Base-by-base conservation (phyloP, 2,113 vertebrate genomes). In the Thalassoma bifasciatum region DNA sequence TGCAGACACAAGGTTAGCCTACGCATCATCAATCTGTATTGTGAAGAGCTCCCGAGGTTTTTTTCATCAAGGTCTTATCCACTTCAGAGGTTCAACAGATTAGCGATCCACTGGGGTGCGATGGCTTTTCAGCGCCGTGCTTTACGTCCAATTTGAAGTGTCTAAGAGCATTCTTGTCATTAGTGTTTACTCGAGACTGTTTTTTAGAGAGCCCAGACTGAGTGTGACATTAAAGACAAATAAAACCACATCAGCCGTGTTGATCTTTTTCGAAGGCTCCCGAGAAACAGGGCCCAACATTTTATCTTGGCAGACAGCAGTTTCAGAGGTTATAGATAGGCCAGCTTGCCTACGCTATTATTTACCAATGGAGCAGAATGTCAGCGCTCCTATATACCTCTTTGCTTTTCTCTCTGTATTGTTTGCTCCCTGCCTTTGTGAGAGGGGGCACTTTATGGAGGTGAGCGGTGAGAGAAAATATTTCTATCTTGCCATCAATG, bases 331-430 rank as follows among this genome's bases (percentile, higher is more conserved):
- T 96, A 95, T 93, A 93, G 95, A 97, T 95, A 94, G 95, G 89
- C 93, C 94, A 94, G 91, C 91, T 90, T 83, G 92, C 93, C 82
- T 79, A 83, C 85, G 81, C 95, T 91, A 95, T 96, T 96, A 96
- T 97, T 98, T 98, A 96, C 94, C 94, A 88, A 93, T 95, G 94
- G 95, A 94, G 92, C 92, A 92, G 93, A 95, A 94, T 95, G 94
- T 95, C 95, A 94, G 87, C 90, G 86, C 93, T 92, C 93, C 94
- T 94, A 91, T 91, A 72, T 47, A 72, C 92, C 75, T 81, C 84
- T 89, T 93, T 94, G 91, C 95, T 95, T 77, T 86, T 77, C 74
- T 61, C 46, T 91, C 92, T 90, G 93, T 94, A 93, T 95, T 97
- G 95, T 98, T 97, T 96, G 95, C 94, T 94, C 93, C 95, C 94